Evolutionary conservation across 2,113 vertebrate species (phyloP), one percentile per base, ranked within the genome.

Genomic region (Lepus americanus): DNA sequence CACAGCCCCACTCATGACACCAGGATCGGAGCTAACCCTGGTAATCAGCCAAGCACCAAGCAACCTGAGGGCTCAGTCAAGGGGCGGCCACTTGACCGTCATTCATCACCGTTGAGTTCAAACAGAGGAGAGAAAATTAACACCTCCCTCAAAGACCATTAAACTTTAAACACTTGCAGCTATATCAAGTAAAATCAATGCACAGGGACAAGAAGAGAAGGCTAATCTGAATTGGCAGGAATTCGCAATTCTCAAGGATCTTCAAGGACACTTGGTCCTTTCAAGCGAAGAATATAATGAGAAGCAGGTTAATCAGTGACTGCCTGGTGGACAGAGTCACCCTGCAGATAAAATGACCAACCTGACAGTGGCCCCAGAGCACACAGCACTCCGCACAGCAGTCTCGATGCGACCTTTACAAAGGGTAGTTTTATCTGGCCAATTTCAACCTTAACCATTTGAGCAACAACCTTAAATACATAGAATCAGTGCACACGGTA

Each of bases 141-240:
- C 59, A 61, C 6, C 13, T 87, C 61, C 87, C 44, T 22, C 59
- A 64, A 89, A 81, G 3, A 80, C 63, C 82, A 88, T 94, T 88
- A 79, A 94, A 94, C 80, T 93, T 93, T 87, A 67, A 91, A 87
- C 14, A 94, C 89, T 90, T 76, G 80, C 39, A 96, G 66, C 59
- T 73, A 4, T 27, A 88, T 63, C 85, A 55, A 86, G 72, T 69
- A 73, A 89, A 95, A 96, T 95, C 96, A 76, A 85, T 89, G 49
- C 59, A 6, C 23, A 86, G 78, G n/a, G 63, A 86, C 82, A 77
- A 96, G 89, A 96, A 94, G 81, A 95, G 94, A 88, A 93, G 67
- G 61, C 72, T 78, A 23, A 39, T 87, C 64, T 72, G 88, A 94
- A 95, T 3, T 10, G 81, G 81, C 81, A 92, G 76, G 77, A 93